A percentile compares a stretch with the other conserved stretches of the same genome.
Evolutionary conservation across 2,113 vertebrate genomes (phyloP).

Genomic region (Apaloderma vittatum): DNA sequence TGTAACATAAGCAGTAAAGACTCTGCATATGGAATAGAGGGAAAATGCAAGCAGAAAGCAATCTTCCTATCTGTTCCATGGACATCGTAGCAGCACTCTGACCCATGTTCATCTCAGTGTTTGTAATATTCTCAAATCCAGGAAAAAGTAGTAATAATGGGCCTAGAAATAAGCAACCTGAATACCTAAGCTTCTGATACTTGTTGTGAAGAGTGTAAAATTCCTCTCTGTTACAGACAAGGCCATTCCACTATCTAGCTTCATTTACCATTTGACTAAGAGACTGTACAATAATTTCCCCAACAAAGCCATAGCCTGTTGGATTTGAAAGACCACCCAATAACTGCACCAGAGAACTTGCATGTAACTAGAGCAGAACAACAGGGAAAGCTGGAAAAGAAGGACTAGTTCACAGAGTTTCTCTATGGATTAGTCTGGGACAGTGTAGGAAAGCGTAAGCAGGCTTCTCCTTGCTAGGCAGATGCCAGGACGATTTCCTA

Average conservation of each 20-base stretch:
- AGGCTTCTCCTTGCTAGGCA: not conserved
- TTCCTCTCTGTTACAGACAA: not conserved
- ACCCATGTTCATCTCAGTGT: accelerated
- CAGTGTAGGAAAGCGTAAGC: not conserved
- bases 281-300: not conserved
- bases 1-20: not conserved
- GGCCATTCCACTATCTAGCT: not conserved
- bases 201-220: not conserved
- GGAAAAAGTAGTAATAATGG: not conserved
- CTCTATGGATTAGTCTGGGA: not conserved
- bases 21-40: not conserved
- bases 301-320: not conserved
- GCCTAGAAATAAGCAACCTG: not conserved
- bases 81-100: not conserved
- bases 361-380: not conserved
- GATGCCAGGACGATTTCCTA: not conserved
- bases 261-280: not conserved
- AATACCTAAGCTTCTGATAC: not conserved
- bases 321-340: not conserved
- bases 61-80: not conserved
- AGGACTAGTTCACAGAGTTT: not conserved
- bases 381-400: not conserved
- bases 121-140: not conserved
- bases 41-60: not conserved
- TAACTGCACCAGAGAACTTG: not conserved